Base-by-base conservation (phyloP, 2,113 vertebrate genomes). In the Ursus arctos region DNA sequence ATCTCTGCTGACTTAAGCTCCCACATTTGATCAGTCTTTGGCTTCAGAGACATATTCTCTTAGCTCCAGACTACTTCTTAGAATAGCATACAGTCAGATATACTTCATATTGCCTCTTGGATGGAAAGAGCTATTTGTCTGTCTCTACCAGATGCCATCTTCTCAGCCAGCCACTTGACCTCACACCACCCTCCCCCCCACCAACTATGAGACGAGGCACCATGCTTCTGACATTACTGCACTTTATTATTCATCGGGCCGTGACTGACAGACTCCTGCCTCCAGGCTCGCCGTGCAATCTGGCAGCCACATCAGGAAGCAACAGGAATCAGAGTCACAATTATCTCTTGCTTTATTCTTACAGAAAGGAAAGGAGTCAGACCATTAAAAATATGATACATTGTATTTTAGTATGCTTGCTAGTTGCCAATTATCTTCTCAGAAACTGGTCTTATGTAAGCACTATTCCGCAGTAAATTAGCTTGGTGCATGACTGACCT, bases 301-400 rank as follows among this genome's bases (percentile, higher is more conserved):
- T 61, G 80, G 96, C 74, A 59, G 16, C 36, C 71, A 76, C 55
- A 13, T 43, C 79, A 74, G 74, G 94, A 97, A 92, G 49, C 87
- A 71, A 57, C n/a, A 40, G 51, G 89, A 95, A 94, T 40, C 51
- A 74, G 65, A 40, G 43, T 76, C 69, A 18, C 55, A 65, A 71
- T 81, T 53, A 74, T 33, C 16, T 81, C 74, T 72, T 71, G 67
- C 36, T 95, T 59, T 96, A 40, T 89, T 88, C 61, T 90, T 31
- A 95, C 95, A 47, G 51, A 85, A 55, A 93, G 77, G 94, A 97
- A 96, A 91, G 61, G 67, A 94, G 59, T 40, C 57, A 96, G 82
- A 90, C 74, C 69, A 88, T 91, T 94, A 95, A 82, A 87, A 79
- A 57, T 57, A 51, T 47, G 51, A 92, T n/a, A 74, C 28, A n/a